phyloP scores from a whole-genome alignment of 2,888 invertebrate species.

The Scrobipalpa costella region DNA sequence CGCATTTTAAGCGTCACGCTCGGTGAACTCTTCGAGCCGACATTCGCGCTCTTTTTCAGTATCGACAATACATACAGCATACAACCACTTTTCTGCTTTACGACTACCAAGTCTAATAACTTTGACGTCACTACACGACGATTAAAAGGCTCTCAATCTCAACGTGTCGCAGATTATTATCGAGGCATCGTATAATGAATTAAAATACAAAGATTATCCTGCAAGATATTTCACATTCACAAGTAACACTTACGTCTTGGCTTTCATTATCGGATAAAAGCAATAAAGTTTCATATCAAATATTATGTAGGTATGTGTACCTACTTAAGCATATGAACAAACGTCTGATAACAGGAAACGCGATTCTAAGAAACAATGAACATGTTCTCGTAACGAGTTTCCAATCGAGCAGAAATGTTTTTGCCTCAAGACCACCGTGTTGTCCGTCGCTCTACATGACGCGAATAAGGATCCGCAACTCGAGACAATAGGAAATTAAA shows the following conservation, averaged over 20 bases:
- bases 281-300: background rate
- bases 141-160: background rate
- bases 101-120: conserved; percentile 7
- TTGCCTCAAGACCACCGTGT: conserved; percentile 22
- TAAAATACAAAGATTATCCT: background rate
- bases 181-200: conserved; percentile 13
- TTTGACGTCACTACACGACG: conserved; percentile 18
- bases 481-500: background rate
- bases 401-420: conserved; percentile 25
- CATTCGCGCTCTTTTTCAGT: background rate
- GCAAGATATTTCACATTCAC: too few relatives aligned
- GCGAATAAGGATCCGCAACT: background rate
- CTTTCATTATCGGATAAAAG: background rate
- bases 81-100: background rate
- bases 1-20: conserved; percentile 6
- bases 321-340: background rate
- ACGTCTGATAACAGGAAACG: conserved; percentile 26
- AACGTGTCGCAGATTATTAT: conserved; percentile 23
- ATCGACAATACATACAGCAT: too few relatives aligned
- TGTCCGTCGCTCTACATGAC: background rate
- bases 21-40: background rate
- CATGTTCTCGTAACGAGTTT: conserved; percentile 31
- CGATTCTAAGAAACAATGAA: conserved; percentile 30
- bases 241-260: too few relatives aligned
- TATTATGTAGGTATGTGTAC: background rate